These are phyloP conservation scores for Momotus momota DNA, from an alignment of 2,797 vertebrate genomes.

Conservation along the genomic window DNA sequence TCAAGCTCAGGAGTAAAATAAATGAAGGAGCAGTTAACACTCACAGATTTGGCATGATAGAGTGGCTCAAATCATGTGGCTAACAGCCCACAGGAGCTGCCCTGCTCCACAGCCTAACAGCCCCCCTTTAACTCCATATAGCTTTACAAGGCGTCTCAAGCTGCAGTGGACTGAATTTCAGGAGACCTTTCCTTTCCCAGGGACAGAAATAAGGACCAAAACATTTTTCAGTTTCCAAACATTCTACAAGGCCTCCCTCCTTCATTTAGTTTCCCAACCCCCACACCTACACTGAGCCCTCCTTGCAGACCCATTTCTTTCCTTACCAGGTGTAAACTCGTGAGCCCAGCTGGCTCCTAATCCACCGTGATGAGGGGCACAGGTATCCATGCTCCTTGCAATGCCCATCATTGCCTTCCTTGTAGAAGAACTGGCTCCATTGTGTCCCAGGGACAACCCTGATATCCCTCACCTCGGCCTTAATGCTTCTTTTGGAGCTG, in stretches of 20 bases:
- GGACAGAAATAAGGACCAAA: neutral
- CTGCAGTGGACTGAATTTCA: neutral
- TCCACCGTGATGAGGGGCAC: rapidly evolving
- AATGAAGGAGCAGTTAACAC: neutral
- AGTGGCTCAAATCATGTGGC: neutral
- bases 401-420: rapidly evolving
- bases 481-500: neutral
- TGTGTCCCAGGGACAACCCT: neutral
- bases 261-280: neutral
- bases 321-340: neutral
- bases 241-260: neutral
- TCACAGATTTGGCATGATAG: neutral
- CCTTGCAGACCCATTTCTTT: neutral
- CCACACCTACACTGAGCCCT: neutral
- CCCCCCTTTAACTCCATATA: neutral
- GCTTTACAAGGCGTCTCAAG: neutral
- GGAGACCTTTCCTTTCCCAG: neutral
- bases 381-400: neutral
- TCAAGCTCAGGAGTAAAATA: neutral
- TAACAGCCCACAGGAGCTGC: neutral
- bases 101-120: neutral
- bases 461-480: neutral
- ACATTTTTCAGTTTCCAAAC: neutral
- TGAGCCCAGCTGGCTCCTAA: neutral
- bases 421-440: neutral